Percentiles rank a stretch among this genome's conserved stretches.
Conservation (phyloP, 2,113 vertebrate genomes). For the Polyodon spathula region DNA sequence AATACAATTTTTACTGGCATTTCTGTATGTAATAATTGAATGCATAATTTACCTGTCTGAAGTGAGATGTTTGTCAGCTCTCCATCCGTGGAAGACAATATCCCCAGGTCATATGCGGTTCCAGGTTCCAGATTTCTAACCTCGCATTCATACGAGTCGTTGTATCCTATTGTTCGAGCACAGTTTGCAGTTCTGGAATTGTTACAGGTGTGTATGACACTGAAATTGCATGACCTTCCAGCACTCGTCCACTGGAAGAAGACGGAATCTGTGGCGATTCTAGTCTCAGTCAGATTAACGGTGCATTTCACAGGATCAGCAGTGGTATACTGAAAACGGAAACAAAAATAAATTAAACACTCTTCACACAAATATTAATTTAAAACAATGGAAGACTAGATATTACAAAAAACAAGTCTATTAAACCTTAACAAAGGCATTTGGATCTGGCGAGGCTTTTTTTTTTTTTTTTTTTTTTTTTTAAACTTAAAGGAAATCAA, state of each 20-base stretch:
- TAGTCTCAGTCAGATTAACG: conserved; percentile 52
- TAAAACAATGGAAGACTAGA: not conserved
- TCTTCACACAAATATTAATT: not conserved
- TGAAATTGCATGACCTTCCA: conserved; percentile 60
- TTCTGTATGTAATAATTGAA: conserved; percentile 49
- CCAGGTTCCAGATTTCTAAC: conserved; percentile 63
- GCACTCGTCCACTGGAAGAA: conserved; percentile 47
- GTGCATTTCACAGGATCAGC: conserved; percentile 49
- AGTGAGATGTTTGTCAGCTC: conserved; percentile 50
- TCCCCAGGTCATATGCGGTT: conserved; percentile 60
- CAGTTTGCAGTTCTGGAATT: conserved; percentile 15
- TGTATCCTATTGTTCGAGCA: conserved; percentile 15
- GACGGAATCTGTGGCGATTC: conserved; percentile 26
- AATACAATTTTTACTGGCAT: too few relatives aligned
- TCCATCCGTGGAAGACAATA: conserved; percentile 48
- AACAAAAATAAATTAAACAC: not conserved
- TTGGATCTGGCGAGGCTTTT: too few relatives aligned
- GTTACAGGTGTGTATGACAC: conserved; percentile 30
- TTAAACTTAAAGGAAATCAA: too few relatives aligned
- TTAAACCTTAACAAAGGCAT: too few relatives aligned
- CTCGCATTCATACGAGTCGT: conserved; percentile 45
- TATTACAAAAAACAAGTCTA: conserved; percentile 16
- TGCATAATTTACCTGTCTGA: conserved; percentile 65
- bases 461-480: too few relatives aligned
- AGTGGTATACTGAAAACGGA: conserved; percentile 44